phyloP scores from a whole-genome alignment of 2,797 vertebrate genomes.

The Pipistrellus pipistrellus region DNA sequence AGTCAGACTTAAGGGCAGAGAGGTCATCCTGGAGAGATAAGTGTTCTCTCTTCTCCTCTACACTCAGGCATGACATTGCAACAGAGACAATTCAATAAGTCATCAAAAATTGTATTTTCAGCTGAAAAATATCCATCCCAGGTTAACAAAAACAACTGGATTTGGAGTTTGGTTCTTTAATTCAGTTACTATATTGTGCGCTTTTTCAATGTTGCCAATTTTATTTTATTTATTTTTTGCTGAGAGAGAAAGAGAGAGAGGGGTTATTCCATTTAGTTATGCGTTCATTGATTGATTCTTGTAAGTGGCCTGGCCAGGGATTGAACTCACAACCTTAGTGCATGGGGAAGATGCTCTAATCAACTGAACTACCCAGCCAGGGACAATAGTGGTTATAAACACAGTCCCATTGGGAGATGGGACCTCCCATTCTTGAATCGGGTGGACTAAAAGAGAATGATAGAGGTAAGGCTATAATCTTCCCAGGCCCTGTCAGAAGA shows the following conservation, averaged over 20 bases:
- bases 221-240: background rate
- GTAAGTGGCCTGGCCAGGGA: background rate
- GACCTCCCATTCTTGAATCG: background rate
- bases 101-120: conserved; percentile 15
- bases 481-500: background rate
- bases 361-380: background rate
- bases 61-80: conserved; percentile 50
- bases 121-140: background rate
- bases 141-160: background rate
- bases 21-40: background rate
- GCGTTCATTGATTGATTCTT: background rate
- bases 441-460: background rate
- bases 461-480: background rate
- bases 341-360: background rate
- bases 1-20: background rate
- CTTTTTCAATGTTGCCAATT: background rate
- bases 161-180: background rate
- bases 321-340: background rate
- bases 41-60: conserved; percentile 30
- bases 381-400: background rate
- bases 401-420: background rate
- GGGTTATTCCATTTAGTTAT: background rate
- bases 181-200: background rate
- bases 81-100: conserved; percentile 53
- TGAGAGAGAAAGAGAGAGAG: background rate